phyloP scores from a whole-genome alignment of 2,888 invertebrate genomes.

The Podotricha telesiphe region DNA sequence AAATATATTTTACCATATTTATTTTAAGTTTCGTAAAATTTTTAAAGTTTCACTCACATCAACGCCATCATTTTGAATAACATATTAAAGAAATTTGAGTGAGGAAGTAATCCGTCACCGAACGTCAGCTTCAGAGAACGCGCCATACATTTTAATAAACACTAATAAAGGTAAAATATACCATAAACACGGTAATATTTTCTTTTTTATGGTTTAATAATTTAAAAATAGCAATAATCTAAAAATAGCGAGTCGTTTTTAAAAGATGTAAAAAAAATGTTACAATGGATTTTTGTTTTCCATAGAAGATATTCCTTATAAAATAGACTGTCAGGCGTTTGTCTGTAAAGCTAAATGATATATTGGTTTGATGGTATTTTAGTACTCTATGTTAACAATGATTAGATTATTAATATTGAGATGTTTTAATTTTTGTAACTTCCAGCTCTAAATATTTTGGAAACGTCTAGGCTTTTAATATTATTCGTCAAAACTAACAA shows the following conservation, averaged over 20 bases:
- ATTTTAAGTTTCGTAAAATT: slow-evolving; percentile 29
- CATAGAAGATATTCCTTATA: no score
- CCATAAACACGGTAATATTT: slow-evolving; percentile 16
- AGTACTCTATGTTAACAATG: no score
- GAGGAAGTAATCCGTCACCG: slow-evolving; percentile 68
- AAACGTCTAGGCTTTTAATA: no score
- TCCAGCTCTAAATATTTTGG: no score
- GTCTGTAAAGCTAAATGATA: no score
- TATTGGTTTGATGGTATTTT: no score
- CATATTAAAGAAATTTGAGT: slow-evolving; percentile 32
- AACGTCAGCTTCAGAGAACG: slow-evolving; percentile 60
- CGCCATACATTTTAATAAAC: slow-evolving; percentile 62
- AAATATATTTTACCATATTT: slow-evolving; percentile 15
- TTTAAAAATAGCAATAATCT: no score
- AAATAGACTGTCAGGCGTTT: no score
- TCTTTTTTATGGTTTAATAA: slow-evolving; percentile 21
- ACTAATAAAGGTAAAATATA: slow-evolving; percentile 36
- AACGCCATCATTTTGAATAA: slow-evolving; percentile 30
- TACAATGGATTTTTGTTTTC: no score
- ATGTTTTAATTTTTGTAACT: no score
- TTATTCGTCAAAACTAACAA: no score
- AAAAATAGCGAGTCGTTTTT: slow-evolving; percentile 1
- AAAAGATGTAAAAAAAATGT: not conserved
- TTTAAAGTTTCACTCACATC: slow-evolving; percentile 17
- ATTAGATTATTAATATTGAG: no score